Evolutionary conservation across 2,113 vertebrate genomes (phyloP), one percentile per base, ranked within the genome.

Genomic region (Rhinichthys klamathensis): DNA sequence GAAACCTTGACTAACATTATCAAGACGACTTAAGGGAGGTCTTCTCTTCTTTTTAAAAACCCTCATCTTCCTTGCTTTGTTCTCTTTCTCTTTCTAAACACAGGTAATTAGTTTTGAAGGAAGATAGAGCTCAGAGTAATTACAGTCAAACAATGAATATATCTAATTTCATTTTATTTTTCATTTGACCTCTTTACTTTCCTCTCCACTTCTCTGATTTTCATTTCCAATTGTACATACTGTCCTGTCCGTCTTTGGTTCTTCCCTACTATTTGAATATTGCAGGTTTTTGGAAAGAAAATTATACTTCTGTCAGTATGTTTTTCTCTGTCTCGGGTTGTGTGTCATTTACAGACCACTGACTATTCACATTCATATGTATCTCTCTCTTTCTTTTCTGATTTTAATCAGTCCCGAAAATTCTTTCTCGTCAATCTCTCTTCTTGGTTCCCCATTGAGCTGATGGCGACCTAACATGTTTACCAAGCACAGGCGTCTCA

Each of bases 131-230:
- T 79, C 7, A 79, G 12, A 79, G 54, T 63, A 63, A 80, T 80
- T 80, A 65, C n/a, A 21, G 46, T 63, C 58, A 80, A 80, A 79
- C 56, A 80, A 80, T 46, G 78, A 63, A 80, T 61, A 54, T 21
- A 32, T 84, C 44, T 56, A 15, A 23, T 77, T 11, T 51, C n/a
- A 54, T 78, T 11, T 84, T 38, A 18, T 9, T 12, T 44, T 44
- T 7, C 32, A 1, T 15, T 15, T 41, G 51, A 23, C 32, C 54
- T 72, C 63, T 32, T 11, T 60, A 44, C 35, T 46, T 15, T 23
- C 32, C 61, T 58, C 25, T 60, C n/a, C 67, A n/a, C 49, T 3
- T 23, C 32, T 70, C 23, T 69, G 10, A 70, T 58, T 79, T 27
- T 76, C 18, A 35, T 30, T 85, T 69, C 27, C 32, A 23, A 6